phyloP scores from a whole-genome alignment of 2,113 vertebrate genomes.

The Manacus vitellinus region DNA sequence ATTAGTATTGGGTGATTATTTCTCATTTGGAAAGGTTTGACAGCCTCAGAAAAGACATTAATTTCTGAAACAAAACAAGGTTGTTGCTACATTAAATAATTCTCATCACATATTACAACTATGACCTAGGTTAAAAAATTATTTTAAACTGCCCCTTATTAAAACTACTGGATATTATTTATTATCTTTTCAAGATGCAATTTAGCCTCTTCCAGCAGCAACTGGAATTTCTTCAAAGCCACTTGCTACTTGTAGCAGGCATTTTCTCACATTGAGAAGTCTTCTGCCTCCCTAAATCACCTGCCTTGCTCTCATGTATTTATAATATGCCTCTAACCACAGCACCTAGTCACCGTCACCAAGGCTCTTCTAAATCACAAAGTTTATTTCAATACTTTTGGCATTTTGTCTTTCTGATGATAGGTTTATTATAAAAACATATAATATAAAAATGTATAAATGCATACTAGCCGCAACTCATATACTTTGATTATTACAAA shows the following conservation, averaged over 20 bases:
- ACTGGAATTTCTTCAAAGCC: background rate
- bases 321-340: background rate
- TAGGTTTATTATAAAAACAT: background rate
- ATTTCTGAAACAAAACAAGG: background rate
- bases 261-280: background rate
- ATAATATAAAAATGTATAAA: background rate
- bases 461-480: background rate
- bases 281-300: background rate
- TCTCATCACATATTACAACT: background rate
- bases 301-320: background rate
- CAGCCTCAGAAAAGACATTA: background rate
- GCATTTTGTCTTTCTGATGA: background rate
- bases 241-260: background rate
- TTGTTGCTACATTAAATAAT: background rate
- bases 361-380: background rate
- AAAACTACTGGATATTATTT: background rate
- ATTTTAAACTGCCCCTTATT: background rate
- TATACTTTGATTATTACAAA: background rate
- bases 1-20: constrained; percentile 6
- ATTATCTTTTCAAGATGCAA: background rate
- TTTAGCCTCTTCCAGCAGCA: background rate
- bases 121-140: background rate
- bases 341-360: background rate
- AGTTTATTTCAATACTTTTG: background rate
- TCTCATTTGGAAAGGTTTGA: background rate